Evolutionary conservation across 2,888 invertebrate species (phyloP).

Genomic region (Oxycera nigricornis): DNA sequence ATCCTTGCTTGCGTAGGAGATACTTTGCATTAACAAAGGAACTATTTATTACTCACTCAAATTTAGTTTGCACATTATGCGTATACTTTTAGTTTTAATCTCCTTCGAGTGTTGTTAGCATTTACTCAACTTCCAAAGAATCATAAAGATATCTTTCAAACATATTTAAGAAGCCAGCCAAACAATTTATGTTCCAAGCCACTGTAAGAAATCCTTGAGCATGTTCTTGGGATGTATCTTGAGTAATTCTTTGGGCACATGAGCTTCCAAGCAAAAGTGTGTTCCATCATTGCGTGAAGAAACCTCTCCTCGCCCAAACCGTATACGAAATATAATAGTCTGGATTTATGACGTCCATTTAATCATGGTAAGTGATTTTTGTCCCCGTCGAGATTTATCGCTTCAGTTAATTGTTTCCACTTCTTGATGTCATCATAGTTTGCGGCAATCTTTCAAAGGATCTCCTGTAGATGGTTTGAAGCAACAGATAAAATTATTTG

Average conservation of each 20-base stretch:
- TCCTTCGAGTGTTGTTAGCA: too few relatives aligned
- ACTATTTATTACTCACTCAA: too few relatives aligned
- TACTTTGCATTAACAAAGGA: too few relatives aligned
- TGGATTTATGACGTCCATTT: constrained; percentile 46
- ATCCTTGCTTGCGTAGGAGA: too few relatives aligned
- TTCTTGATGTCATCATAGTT: constrained; percentile 28
- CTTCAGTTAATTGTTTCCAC: constrained; percentile 44
- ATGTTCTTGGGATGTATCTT: too few relatives aligned
- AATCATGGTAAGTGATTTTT: constrained; percentile 47
- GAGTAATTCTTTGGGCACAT: not conserved
- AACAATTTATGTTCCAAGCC: too few relatives aligned
- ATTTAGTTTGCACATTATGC: too few relatives aligned
- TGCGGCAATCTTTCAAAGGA: not conserved
- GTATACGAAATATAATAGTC: constrained; percentile 27
- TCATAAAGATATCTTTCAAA: too few relatives aligned
- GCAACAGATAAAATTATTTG: not conserved
- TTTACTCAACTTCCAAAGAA: too few relatives aligned
- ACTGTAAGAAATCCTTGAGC: too few relatives aligned
- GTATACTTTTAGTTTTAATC: too few relatives aligned
- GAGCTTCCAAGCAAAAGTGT: constrained; percentile 27
- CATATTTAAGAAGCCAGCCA: too few relatives aligned
- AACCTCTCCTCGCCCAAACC: constrained; percentile 37
- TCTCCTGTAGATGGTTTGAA: not conserved
- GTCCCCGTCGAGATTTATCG: constrained; percentile 42
- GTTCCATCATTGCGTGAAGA: constrained; percentile 43